Evolutionary conservation across 2,113 vertebrate species (phyloP), one percentile per base, ranked within the genome.

Genomic region (Anser cygnoides): DNA sequence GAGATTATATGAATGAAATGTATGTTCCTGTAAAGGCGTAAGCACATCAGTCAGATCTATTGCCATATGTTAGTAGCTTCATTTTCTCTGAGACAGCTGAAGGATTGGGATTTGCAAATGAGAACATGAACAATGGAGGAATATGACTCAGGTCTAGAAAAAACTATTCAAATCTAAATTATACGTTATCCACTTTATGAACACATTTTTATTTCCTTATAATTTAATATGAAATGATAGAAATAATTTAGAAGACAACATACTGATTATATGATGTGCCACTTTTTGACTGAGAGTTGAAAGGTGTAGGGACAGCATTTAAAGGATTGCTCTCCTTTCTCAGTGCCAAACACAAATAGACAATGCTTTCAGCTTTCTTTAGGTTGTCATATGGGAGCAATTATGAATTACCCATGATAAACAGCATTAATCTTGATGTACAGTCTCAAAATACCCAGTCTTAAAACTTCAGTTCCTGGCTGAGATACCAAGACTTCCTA

Each of bases 61-160:
- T 59, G 37, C 10, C 8, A 4, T 72, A 54, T 78, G 28, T 68
- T 87, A 91, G 65, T 57, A 68, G 8, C 6, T 84, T 87, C 26
- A 49, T 82, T 85, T 91, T 76, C 50, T 91, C 54, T 71, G 58
- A 89, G 63, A 90, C 46, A 76, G 55, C 5, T 80, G 44, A 73
- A 93, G 67, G 41, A 83, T 1, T 90, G 75, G 75, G 55, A 80
- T 74, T 92, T 95, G 28, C 61, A 95, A 91, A 83, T 77, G n/a
- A 85, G 78, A 88, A 29, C 75, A 37, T 12, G 62, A 95, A 77
- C 33, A 90, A 88, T 80, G 28, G 31, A 85, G 17, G 63, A 66
- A 73, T 80, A 66, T 55, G 55, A 77, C 31, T 91, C 63, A 73
- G 50, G 67, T 91, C 50, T 91, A 88, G 67, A 95, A 59, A 54